Base-by-base conservation (phyloP, 1,140 invertebrate species). In the Laodelphax striatellus region DNA sequence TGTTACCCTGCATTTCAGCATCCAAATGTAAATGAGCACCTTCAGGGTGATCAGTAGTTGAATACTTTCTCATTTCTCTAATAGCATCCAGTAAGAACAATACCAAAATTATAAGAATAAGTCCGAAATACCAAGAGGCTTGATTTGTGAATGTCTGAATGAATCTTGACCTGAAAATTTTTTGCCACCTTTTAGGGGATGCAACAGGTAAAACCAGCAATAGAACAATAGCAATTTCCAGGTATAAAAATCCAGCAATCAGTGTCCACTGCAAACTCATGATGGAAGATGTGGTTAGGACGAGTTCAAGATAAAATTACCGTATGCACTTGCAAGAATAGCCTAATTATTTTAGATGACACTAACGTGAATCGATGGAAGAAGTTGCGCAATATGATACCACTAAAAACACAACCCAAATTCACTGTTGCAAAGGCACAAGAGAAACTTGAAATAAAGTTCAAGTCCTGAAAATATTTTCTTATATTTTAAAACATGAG, bases 241-340 rank as follows among this genome's bases (percentile, higher is more conserved):
- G 70, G 70, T 98, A 98, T 4, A 98, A 77, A 77, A 97, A 94
- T 13, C 80, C 78, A 13, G 94, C 94, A 57, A 97, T 92, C 58
- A 97, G 79, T 28, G 91, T 94, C 94, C 94, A 98, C 77, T 96
- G 92, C 56, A 97, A 77, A 85, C 92, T 94, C 94, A 98, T 97
- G 66, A 78, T 85, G 69, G 60, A 43, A 28, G 8, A 38, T 38
- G 4, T 38, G 34, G 11, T 38, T 38, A 11, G 34, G 34, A 38
- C 34, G 10, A 38, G 34, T 38, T 38, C 34, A 38, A 38, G 10
- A 38, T 38, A 38, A 9, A 38, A 38, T 38, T 38, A 38, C 34
- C 34, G 8, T 38, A 38, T 11, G 34, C 34, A 38, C 34, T 38
- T 38, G 34, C 3, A 38, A 9, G 1, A 38, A 11, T 28, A 28